Evolutionary conservation across 2,113 vertebrate genomes (phyloP).

Genomic region (Eupsittula cactorum): DNA sequence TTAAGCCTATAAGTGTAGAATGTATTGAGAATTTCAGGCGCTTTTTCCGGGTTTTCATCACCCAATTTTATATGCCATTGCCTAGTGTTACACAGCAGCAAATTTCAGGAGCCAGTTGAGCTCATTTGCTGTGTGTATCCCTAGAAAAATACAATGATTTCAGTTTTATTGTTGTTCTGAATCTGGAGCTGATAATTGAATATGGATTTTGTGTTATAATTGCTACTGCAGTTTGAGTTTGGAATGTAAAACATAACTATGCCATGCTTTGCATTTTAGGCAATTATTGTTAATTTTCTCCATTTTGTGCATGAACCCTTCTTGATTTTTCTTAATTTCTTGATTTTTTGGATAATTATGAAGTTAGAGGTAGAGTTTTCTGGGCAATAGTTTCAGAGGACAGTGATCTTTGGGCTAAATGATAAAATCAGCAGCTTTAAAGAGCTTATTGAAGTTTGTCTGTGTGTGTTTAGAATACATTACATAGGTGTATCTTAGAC

Average conservation of each 20-base stretch:
- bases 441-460: not conserved
- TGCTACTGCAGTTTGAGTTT: not conserved
- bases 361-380: not conserved
- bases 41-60: constrained; percentile 5
- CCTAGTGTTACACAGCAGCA: not conserved
- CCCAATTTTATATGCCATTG: not conserved
- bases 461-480: not conserved
- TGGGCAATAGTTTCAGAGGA: not conserved
- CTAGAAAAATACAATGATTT: constrained; percentile 2
- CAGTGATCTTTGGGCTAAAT: not conserved
- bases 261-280: not conserved
- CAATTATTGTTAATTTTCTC: not conserved
- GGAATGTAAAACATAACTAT: not conserved
- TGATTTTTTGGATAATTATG: not conserved
- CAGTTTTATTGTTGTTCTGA: constrained; percentile 21
- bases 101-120: constrained; percentile 8
- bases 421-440: not conserved
- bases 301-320: not conserved
- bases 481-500: not conserved
- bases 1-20: not conserved
- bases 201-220: constrained; percentile 37
- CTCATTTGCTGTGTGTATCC: not conserved
- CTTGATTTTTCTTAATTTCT: not conserved
- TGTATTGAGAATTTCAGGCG: not conserved
- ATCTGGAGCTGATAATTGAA: constrained; percentile 42